phyloP scores from a whole-genome alignment of 2,113 vertebrate species.

The Anarhynchus alexandrinus region DNA sequence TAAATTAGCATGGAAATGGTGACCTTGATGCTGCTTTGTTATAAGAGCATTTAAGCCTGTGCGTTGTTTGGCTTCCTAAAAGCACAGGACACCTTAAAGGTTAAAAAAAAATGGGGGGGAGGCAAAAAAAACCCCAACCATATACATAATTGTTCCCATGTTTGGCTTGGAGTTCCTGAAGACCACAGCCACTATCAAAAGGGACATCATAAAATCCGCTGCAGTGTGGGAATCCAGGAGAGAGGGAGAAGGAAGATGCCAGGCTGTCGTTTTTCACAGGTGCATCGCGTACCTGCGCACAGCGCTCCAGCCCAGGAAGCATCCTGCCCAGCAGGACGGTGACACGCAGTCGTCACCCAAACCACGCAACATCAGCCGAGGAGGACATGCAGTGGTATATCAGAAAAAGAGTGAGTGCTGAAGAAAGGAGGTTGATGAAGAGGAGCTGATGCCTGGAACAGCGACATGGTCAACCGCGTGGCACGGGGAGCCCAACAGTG shows the following conservation, averaged over 20 bases:
- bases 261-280: neutral
- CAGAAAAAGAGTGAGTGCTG: neutral
- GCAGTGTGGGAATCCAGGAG: neutral
- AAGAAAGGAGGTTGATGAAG: neutral
- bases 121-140: too few relatives aligned
- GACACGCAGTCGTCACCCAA: neutral
- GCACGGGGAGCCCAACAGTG: too few relatives aligned
- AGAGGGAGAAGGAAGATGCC: neutral
- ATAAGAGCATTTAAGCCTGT: neutral
- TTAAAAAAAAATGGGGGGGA: too few relatives aligned
- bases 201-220: neutral
- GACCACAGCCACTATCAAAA: neutral
- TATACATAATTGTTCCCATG: neutral
- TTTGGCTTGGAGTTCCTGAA: neutral
- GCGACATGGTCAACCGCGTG: too few relatives aligned
- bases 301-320: neutral
- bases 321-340: neutral
- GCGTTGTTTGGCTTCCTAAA: neutral
- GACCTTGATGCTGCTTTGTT: neutral
- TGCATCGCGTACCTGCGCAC: too few relatives aligned
- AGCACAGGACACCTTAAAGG: neutral
- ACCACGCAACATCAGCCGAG: neutral
- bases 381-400: neutral
- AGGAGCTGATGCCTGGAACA: neutral
- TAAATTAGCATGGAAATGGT: neutral